A percentile compares a stretch with the other conserved stretches of the same genome.
These are phyloP conservation scores for Actenoides lindsayi DNA, from an alignment of 2,113 vertebrate genomes.

Conservation along the genomic window DNA sequence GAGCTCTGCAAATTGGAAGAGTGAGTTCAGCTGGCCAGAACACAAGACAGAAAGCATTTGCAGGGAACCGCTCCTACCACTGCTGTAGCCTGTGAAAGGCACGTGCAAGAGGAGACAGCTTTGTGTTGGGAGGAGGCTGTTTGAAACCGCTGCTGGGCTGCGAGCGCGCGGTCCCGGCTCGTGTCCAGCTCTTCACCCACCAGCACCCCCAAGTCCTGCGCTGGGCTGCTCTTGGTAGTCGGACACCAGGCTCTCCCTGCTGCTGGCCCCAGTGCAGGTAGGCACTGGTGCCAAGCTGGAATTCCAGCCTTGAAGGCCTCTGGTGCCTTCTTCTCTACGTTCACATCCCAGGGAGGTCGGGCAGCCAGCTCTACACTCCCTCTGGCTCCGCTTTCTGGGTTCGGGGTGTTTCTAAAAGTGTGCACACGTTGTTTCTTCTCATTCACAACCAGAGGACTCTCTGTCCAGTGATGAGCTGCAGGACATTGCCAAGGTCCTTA, in stretches of 20 bases:
- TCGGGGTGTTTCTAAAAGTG: background rate
- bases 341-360: too few relatives aligned
- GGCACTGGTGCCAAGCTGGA: background rate
- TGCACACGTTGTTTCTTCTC: background rate
- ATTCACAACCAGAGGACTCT: background rate
- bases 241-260: background rate
- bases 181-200: too few relatives aligned
- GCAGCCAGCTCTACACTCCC: fast-evolving
- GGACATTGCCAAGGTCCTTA: background rate
- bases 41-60: background rate
- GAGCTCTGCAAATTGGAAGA: background rate
- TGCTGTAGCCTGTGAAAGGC: background rate
- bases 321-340: background rate
- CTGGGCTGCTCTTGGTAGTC: too few relatives aligned
- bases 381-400: background rate
- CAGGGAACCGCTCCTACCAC: background rate
- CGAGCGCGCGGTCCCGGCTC: too few relatives aligned
- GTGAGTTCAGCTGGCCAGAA: background rate
- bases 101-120: fast-evolving
- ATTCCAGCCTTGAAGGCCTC: background rate
- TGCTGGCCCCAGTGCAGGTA: background rate
- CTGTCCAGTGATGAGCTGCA: background rate
- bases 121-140: background rate
- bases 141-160: background rate
- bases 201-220: too few relatives aligned